phyloP scores from a whole-genome alignment of 2,888 invertebrate genomes.

The Parnassius apollo region DNA sequence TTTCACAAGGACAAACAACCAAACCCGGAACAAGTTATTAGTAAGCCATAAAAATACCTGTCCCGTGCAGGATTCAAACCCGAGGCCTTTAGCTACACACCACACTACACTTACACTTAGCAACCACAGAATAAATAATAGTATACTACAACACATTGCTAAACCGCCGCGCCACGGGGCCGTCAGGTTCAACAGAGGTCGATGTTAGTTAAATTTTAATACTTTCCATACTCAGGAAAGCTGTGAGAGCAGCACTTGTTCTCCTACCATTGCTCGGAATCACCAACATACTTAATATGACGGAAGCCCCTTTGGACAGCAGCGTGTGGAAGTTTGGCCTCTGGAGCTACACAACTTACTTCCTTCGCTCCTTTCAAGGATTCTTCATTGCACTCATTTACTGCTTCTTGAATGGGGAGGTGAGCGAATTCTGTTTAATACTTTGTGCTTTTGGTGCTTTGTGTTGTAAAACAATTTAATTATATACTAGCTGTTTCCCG shows the following conservation, averaged over 20 bases:
- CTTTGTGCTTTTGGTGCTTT: neutral
- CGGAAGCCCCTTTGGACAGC: conserved; percentile 84
- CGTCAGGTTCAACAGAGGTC: too few relatives aligned
- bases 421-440: conserved; percentile 54
- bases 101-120: too few relatives aligned
- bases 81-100: too few relatives aligned
- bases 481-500: too few relatives aligned
- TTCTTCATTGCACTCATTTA: conserved; percentile 90
- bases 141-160: too few relatives aligned
- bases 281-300: conserved; percentile 88
- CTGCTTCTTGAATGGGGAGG: conserved; percentile 92
- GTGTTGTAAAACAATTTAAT: neutral
- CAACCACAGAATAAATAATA: too few relatives aligned
- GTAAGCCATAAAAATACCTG: too few relatives aligned
- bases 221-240: conserved; percentile 80
- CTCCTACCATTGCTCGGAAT: conserved; percentile 90
- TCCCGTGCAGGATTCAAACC: too few relatives aligned
- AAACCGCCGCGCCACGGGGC: too few relatives aligned
- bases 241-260: conserved; percentile 89
- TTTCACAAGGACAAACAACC: too few relatives aligned
- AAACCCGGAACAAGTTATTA: too few relatives aligned
- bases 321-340: conserved; percentile 86
- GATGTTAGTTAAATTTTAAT: too few relatives aligned
- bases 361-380: conserved; percentile 92
- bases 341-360: conserved; percentile 90